A percentile compares a stretch with the other conserved stretches of the same genome.
Evolutionary conservation across 1,140 invertebrate genomes (phyloP).

Genomic region (Neodiprion virginianus): DNA sequence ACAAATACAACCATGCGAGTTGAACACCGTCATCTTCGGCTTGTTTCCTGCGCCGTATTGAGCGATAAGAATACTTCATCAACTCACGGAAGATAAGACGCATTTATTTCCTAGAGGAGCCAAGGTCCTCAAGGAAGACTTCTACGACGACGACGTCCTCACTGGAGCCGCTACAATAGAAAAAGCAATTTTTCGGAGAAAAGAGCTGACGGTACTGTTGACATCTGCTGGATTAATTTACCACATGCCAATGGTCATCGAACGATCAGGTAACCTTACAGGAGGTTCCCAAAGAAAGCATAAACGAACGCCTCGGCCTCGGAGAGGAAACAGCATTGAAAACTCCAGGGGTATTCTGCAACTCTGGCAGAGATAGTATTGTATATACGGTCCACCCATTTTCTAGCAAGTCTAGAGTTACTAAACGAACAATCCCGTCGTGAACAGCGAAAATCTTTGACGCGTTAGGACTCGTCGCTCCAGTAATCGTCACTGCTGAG

Average conservation of each 20-base stretch:
- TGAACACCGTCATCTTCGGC: slow-evolving; percentile 33
- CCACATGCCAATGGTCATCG: slow-evolving; percentile 25
- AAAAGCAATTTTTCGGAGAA: slow-evolving; percentile 18
- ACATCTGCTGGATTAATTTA: slow-evolving; percentile 20
- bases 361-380: slow-evolving; percentile 6
- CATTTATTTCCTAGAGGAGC: slow-evolving; percentile 36
- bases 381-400: background rate
- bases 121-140: slow-evolving; percentile 34
- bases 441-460: too few species aligned
- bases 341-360: slow-evolving; percentile 8
- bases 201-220: slow-evolving; percentile 29
- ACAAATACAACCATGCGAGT: slow-evolving; percentile 17
- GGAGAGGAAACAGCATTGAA: background rate
- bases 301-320: slow-evolving; percentile 3
- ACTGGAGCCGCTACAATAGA: slow-evolving; percentile 23
- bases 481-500: too few species aligned
- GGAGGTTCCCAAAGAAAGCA: background rate
- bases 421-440: too few species aligned
- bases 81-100: slow-evolving; percentile 41
- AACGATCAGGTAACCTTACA: slow-evolving; percentile 19
- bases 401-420: too few species aligned
- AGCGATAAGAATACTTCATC: slow-evolving; percentile 33
- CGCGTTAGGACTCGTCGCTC: too few species aligned
- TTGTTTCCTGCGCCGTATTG: slow-evolving; percentile 26
- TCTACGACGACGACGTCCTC: slow-evolving; percentile 50